Conservation (phyloP, 2,797 vertebrate genomes). For the Urocyon cinereoargenteus region DNA sequence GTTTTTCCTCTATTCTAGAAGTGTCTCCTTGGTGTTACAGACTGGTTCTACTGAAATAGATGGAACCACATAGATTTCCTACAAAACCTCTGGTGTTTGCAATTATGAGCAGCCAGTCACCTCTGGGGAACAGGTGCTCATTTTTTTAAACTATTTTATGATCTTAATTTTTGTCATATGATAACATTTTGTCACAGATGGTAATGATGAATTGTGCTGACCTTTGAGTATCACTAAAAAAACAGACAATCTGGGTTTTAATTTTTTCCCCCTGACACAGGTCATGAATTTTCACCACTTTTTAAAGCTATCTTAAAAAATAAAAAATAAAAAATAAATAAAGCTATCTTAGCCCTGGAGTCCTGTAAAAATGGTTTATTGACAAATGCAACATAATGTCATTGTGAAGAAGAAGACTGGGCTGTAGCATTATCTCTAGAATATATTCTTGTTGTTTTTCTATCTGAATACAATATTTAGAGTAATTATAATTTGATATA, state of each 20-base stretch:
- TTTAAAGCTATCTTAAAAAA: neutral
- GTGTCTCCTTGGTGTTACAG: neutral
- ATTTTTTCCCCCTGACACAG: neutral
- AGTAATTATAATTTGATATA: neutral
- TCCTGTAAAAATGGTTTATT: neutral
- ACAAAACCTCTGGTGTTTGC: neutral
- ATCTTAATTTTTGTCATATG: neutral
- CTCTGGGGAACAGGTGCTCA: neutral
- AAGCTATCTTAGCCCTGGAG: neutral
- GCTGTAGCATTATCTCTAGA: neutral
- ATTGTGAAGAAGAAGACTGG: neutral
- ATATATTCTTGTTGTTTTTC: neutral
- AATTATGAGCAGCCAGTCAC: neutral
- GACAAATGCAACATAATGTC: neutral
- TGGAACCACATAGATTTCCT: neutral
- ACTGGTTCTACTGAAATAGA: neutral
- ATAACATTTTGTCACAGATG: neutral
- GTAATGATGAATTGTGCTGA: neutral
- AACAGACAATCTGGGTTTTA: neutral
- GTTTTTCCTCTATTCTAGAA: neutral
- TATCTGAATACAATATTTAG: neutral
- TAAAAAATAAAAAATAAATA: too few relatives aligned
- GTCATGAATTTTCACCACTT: neutral
- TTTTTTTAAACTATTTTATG: neutral
- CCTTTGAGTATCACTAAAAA: neutral